phyloP scores from a whole-genome alignment of 1,140 invertebrate species.

The Drosophila takahashii region DNA sequence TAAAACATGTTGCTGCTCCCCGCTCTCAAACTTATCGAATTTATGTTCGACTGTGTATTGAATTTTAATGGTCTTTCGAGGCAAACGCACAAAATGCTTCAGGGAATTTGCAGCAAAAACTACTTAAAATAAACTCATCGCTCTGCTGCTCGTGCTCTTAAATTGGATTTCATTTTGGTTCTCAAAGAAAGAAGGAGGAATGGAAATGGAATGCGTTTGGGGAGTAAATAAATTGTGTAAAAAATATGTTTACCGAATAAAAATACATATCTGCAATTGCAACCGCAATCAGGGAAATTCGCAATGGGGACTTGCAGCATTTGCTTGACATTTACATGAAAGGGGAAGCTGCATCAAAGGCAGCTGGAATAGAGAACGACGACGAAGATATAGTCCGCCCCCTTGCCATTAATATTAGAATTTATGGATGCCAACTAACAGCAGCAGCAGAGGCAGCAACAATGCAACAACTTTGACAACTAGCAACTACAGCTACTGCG shows the following conservation, averaged over 20 bases:
- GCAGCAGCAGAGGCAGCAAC: conserved; percentile 35
- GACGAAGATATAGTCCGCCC: conserved; percentile 28
- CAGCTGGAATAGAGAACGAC: conserved; percentile 37
- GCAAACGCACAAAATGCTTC: conserved; percentile 58
- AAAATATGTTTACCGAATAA: conserved; percentile 73
- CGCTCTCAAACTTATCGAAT: conserved; percentile 77
- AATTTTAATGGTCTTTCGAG: conserved; percentile 68
- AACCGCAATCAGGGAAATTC: conserved; percentile 61
- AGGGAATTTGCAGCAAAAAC: conserved; percentile 67
- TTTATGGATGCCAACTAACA: conserved; percentile 79
- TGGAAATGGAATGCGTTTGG: conserved; percentile 21
- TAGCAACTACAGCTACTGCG: conserved; percentile 50
- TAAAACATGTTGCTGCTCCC: conserved; percentile 75
- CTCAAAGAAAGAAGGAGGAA: conserved; percentile 3
- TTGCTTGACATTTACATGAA: conserved; percentile 76
- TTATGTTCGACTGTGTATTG: conserved; percentile 78
- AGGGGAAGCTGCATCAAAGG: conserved; percentile 76
- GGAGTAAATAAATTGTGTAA: conserved; percentile 64
- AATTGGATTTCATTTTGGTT: conserved; percentile 63
- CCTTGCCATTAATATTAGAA: conserved; percentile 76
- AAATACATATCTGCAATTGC: conserved; percentile 62
- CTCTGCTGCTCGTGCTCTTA: conserved; percentile 40
- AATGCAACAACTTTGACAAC: conserved; percentile 57
- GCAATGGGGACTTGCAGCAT: conserved; percentile 7
- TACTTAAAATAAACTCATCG: conserved; percentile 78